Percentiles rank a stretch among this genome's conserved stretches.
Evolutionary conservation across 2,888 invertebrate genomes (phyloP).

Genomic region (Rhingia rostrata): DNA sequence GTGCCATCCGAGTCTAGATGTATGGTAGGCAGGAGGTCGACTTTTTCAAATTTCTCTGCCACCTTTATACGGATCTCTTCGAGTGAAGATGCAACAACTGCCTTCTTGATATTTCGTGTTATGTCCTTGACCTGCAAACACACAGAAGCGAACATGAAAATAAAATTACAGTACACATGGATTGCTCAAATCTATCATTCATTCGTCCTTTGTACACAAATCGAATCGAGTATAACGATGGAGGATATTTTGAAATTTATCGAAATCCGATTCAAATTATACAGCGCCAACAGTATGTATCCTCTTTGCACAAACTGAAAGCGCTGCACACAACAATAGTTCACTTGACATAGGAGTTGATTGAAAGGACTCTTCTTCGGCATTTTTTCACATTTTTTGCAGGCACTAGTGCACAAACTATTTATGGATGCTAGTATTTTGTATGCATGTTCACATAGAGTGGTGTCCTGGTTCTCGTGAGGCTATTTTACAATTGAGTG

Average conservation of each 20-base stretch:
- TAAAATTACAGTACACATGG: conserved; percentile 33
- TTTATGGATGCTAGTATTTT: conserved; percentile 6
- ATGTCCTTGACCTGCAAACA: conserved; percentile 85
- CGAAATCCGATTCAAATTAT: conserved; percentile 61
- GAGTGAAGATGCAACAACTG: conserved; percentile 90
- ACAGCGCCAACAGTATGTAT: conserved; percentile 9
- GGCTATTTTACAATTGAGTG: conserved; percentile 39
- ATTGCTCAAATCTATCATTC: conserved; percentile 42
- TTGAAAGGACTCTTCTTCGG: conserved; percentile 52
- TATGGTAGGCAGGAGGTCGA: conserved; percentile 87
- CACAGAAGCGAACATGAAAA: conserved; percentile 24
- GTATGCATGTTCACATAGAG: background rate
- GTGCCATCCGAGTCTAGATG: conserved; percentile 96
- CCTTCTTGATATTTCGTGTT: conserved; percentile 91
- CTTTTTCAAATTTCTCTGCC: conserved; percentile 88
- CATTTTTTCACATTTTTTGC: conserved; percentile 47
- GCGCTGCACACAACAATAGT: conserved; percentile 44
- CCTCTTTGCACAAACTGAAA: conserved; percentile 20
- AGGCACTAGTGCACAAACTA: conserved; percentile 7
- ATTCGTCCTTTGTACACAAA: conserved; percentile 23
- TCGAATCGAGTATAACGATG: background rate
- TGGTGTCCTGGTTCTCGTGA: conserved; percentile 5
- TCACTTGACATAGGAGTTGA: conserved; percentile 71
- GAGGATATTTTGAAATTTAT: conserved; percentile 35
- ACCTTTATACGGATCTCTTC: conserved; percentile 91